These are phyloP conservation scores for Plemyria rubiginata DNA, from an alignment of 2,888 invertebrate genomes.

Conservation along the genomic window DNA sequence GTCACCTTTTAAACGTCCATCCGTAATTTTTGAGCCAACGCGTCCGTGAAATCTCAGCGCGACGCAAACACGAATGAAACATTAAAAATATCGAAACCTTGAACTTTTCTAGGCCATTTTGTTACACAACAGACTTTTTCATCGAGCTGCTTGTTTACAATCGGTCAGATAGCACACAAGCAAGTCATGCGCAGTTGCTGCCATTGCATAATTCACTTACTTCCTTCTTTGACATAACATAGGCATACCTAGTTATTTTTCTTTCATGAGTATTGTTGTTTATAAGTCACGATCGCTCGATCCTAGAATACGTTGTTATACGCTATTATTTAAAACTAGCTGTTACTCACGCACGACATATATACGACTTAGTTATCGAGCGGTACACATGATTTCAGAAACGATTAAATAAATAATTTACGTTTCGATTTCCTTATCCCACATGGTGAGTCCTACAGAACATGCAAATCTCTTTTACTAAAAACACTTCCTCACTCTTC, in stretches of 20 bases:
- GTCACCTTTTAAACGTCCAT: too few relatives aligned
- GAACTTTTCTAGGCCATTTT: constrained; percentile 28
- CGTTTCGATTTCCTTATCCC: too few relatives aligned
- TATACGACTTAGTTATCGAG: too few relatives aligned
- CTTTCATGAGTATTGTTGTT: background rate
- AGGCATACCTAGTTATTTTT: background rate
- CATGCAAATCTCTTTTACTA: too few relatives aligned
- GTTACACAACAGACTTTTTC: constrained; percentile 21
- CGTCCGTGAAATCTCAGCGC: background rate
- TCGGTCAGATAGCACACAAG: constrained; percentile 17
- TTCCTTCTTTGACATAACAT: constrained; percentile 8
- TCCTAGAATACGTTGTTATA: background rate
- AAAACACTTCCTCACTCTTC: too few relatives aligned
- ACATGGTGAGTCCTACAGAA: too few relatives aligned
- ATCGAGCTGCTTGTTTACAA: constrained; percentile 25
- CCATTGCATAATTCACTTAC: constrained; percentile 22
- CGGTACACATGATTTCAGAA: too few relatives aligned
- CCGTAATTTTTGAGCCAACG: too few relatives aligned
- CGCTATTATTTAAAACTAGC: background rate
- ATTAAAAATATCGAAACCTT: constrained; percentile 28
- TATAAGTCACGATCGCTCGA: background rate
- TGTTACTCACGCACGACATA: background rate
- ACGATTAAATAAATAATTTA: too few relatives aligned
- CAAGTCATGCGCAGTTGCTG: constrained; percentile 29
- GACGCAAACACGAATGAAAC: constrained; percentile 11